Evolutionary conservation across 2,113 vertebrate species (phyloP).

Genomic region (Syngnathus floridae): DNA sequence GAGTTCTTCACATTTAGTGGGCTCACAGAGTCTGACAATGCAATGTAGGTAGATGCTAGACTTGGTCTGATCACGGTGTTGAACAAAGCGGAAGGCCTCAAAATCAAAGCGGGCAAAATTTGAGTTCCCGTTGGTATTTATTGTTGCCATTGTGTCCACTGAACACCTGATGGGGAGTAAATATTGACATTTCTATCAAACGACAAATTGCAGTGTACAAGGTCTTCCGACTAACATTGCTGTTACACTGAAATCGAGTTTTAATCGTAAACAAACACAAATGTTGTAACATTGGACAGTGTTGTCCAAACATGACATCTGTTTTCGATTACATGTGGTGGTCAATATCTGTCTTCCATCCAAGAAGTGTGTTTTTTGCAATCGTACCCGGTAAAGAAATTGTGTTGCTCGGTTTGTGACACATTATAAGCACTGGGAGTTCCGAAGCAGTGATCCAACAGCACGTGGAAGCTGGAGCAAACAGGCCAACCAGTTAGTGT

Average conservation of each 20-base stretch:
- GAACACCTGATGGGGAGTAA: conserved; percentile 50
- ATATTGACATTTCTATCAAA: neutral
- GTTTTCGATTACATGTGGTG: too few species aligned
- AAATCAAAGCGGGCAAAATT: conserved; percentile 62
- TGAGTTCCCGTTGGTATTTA: conserved; percentile 61
- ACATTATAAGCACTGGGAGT: conserved; percentile 62
- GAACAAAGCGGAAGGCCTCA: conserved; percentile 73
- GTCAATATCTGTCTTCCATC: neutral
- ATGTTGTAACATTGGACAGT: too few species aligned
- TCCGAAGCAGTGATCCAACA: conserved; percentile 73
- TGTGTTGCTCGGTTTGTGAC: conserved; percentile 35
- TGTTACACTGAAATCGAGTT: too few species aligned
- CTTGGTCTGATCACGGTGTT: conserved; percentile 54
- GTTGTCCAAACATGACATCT: too few species aligned
- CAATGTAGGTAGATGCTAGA: conserved; percentile 73
- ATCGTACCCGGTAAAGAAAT: conserved; percentile 68
- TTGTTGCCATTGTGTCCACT: conserved; percentile 25
- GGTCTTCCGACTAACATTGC: too few species aligned
- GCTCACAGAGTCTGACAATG: conserved; percentile 71
- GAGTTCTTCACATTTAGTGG: conserved; percentile 59
- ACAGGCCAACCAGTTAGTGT: conserved; percentile 7
- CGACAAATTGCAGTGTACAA: too few species aligned
- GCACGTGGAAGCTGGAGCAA: conserved; percentile 64
- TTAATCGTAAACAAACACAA: too few species aligned
- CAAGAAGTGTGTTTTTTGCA: neutral